These are phyloP conservation scores for Fragum whitleyi DNA, from an alignment of 2,888 invertebrate genomes.

Conservation along the genomic window DNA sequence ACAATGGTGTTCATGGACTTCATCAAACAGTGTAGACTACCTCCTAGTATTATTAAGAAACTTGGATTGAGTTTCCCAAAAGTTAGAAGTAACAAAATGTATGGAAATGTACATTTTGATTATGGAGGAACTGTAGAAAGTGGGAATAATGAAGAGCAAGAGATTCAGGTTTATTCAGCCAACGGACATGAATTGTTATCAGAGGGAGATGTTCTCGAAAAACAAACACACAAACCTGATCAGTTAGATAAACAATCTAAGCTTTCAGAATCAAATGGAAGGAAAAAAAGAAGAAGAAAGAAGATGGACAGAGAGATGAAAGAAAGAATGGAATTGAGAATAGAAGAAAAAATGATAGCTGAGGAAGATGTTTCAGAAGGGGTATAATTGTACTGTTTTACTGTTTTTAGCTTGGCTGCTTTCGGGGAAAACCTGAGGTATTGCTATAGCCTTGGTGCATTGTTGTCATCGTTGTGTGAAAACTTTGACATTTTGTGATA, in stretches of 20 bases:
- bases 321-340: slow-evolving; percentile 71
- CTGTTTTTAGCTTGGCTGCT: no score
- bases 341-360: slow-evolving; percentile 79
- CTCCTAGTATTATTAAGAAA: slow-evolving; percentile 85
- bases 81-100: slow-evolving; percentile 82
- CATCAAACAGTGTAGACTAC: slow-evolving; percentile 86
- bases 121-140: slow-evolving; percentile 75
- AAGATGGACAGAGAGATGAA: slow-evolving; percentile 61
- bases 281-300: slow-evolving; percentile 38
- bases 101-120: slow-evolving; percentile 86
- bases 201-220: slow-evolving; percentile 3
- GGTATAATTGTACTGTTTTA: slow-evolving; percentile 43
- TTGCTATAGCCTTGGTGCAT: no score
- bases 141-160: slow-evolving; percentile 51
- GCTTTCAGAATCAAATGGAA: neutral
- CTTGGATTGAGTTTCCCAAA: slow-evolving; percentile 84
- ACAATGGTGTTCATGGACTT: slow-evolving; percentile 85
- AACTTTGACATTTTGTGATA: no score
- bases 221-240: neutral
- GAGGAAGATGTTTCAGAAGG: slow-evolving; percentile 68
- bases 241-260: neutral
- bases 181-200: slow-evolving; percentile 62
- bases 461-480: no score
- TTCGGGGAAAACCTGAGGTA: no score
- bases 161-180: slow-evolving; percentile 62